Evolutionary conservation across 1,140 invertebrate genomes (phyloP).

Genomic region (Diplogasteroides magnus): DNA sequence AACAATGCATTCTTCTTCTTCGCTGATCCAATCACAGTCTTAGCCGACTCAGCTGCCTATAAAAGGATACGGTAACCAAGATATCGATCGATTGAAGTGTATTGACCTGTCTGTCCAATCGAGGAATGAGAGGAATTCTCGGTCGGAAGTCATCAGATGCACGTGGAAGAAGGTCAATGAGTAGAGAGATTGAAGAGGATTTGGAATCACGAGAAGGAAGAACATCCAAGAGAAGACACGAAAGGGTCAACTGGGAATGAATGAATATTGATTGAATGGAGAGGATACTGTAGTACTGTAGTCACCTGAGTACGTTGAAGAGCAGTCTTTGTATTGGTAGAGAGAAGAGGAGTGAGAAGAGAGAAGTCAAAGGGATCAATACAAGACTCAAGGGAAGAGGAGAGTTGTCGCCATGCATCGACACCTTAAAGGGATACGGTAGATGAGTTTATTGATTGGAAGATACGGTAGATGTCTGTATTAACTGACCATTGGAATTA

Average conservation of each 20-base stretch:
- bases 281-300: no score
- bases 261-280: no score
- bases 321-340: constrained; percentile 14
- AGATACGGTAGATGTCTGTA: background rate
- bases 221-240: background rate
- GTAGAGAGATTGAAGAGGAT: background rate
- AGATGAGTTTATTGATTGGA: background rate
- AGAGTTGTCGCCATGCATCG: constrained; percentile 7
- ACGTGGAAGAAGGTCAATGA: background rate
- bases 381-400: constrained; percentile 11
- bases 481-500: background rate
- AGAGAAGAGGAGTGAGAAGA: constrained; percentile 17
- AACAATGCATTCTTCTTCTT: background rate
- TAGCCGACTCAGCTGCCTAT: background rate
- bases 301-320: constrained; percentile 16
- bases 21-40: background rate
- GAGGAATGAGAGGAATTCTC: background rate
- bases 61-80: no score
- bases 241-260: background rate
- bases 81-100: no score
- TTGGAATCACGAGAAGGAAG: background rate
- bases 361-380: constrained; percentile 27
- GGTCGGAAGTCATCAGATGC: background rate
- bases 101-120: background rate
- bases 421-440: background rate